Evolutionary conservation across 2,888 invertebrate genomes (phyloP).

Genomic region (Eilema depressum): DNA sequence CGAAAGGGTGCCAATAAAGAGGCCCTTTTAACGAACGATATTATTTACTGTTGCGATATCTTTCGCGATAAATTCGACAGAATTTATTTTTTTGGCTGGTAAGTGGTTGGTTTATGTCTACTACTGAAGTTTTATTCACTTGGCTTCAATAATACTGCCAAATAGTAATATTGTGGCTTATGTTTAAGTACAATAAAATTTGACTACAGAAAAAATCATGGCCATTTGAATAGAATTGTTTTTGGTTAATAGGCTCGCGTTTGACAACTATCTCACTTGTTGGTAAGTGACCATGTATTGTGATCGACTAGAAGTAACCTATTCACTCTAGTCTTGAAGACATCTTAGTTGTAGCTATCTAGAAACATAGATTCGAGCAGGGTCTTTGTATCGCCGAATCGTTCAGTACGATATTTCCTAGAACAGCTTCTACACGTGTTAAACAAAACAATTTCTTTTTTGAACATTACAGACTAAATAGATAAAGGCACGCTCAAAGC

Average conservation of each 20-base stretch:
- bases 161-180: background rate
- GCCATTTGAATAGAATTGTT: background rate
- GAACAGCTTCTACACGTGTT: background rate
- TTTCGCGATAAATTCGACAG: constrained; percentile 64
- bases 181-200: background rate
- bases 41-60: constrained; percentile 81
- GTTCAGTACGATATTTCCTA: too few relatives aligned
- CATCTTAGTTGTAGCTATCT: too few relatives aligned
- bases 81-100: constrained; percentile 56
- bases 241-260: too few relatives aligned
- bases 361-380: too few relatives aligned
- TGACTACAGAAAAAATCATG: background rate
- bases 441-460: background rate
- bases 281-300: too few relatives aligned
- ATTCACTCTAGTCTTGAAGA: too few relatives aligned
- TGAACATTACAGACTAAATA: background rate
- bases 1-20: constrained; percentile 82
- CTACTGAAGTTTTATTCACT: background rate
- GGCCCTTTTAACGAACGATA: constrained; percentile 78
- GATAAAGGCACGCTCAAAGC: too few relatives aligned
- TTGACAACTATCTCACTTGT: too few relatives aligned
- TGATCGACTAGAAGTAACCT: too few relatives aligned
- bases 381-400: too few relatives aligned
- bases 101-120: constrained; percentile 8
- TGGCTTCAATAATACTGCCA: background rate